Conservation (phyloP, 2,113 vertebrate species). For the Micromys minutus region DNA sequence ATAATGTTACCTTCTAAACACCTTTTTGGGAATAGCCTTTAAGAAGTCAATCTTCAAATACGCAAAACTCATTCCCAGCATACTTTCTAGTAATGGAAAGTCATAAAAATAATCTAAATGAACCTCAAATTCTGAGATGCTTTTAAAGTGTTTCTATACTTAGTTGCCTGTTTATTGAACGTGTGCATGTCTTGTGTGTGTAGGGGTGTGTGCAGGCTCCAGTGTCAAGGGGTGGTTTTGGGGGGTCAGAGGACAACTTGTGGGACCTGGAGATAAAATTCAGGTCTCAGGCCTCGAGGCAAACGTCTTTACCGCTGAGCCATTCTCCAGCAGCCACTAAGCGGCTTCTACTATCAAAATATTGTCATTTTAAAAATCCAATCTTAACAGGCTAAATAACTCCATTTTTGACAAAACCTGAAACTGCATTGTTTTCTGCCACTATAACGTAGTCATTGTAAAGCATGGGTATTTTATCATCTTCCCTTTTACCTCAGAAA, state of each 20-base stretch:
- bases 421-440: not conserved
- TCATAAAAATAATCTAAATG: constrained; percentile 56
- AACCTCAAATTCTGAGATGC: constrained; percentile 53
- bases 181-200: not conserved
- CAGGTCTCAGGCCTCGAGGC: no score
- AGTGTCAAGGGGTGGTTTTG: not conserved
- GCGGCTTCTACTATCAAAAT: constrained; percentile 42
- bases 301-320: not conserved
- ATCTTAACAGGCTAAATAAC: constrained; percentile 56
- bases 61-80: constrained; percentile 35
- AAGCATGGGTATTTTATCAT: constrained; percentile 23
- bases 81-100: not conserved
- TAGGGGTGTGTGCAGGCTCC: not conserved
- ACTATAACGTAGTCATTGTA: not conserved
- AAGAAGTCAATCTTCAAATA: constrained; percentile 52
- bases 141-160: not conserved
- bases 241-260: not conserved
- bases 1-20: constrained; percentile 64
- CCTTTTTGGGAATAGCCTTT: not conserved
- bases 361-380: not conserved
- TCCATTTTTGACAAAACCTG: constrained; percentile 20
- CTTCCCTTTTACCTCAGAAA: constrained; percentile 28
- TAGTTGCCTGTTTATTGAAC: not conserved
- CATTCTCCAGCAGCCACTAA: not conserved
- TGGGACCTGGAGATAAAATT: not conserved